Evolutionary conservation across 2,888 invertebrate species (phyloP), one percentile per base, ranked within the genome.

Genomic region (Cheilosia impressa): DNA sequence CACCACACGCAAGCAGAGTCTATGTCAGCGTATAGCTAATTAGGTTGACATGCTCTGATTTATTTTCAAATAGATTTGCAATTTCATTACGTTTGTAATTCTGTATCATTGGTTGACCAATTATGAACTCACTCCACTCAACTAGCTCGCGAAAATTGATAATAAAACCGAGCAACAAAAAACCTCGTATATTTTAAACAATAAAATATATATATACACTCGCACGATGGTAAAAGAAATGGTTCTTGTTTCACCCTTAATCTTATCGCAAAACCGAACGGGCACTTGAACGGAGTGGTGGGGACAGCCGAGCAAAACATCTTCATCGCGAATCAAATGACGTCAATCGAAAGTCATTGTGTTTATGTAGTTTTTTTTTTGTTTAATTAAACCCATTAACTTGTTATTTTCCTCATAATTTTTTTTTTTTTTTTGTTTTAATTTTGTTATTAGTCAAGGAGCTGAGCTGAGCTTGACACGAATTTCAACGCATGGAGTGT

Each of bases 281-380:
- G 15, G n/a, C 27, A 71, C 31, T 41, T 55, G 50, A 6, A 6
- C 27, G 27, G 27, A 27, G 27, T 34, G 47, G 53, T 62, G 57
- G 41, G 57, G 19, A 41, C 13, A 57, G 31, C 19, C 63, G 24
- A 31, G 38, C 52, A 45, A 63, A 69, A 50, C 17, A 45, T 65
- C 27, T 73, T 73, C 47, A 24, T 65, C 31, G 66, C 58, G 47
- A 66, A 75, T 41, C 75, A 66, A 75, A 63, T 81, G 80, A 81
- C 80, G 80, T 81, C 80, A 81, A 81, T 81, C 34, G 57, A 69
- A 57, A 45, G 63, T 69, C 75, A 72, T 55, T 69, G 4, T 53
- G 19, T 55, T 55, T 52, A 15, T 60, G 38, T 1, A 15, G 22
- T 10, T 27, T 38, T 68, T 22, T 68, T 13, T 34, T 38, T 50